Evolutionary conservation across 2,888 invertebrate genomes (phyloP).

Genomic region (Caenorhabditis sp.): DNA sequence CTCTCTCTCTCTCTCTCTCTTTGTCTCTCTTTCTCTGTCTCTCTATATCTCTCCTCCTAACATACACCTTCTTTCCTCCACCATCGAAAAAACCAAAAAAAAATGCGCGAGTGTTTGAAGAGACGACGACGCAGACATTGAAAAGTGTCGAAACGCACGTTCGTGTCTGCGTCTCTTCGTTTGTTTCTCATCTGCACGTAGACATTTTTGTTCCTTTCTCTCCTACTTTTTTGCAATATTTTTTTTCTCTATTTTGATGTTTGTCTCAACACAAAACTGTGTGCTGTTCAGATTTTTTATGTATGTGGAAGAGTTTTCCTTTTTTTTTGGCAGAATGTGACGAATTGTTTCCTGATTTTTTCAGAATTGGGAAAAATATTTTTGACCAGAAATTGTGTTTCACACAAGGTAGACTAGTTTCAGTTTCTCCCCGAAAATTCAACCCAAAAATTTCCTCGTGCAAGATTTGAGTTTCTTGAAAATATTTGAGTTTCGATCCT

Average conservation of each 20-base stretch:
- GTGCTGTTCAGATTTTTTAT: background rate
- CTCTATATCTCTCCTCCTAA: conserved; percentile 11
- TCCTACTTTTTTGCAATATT: background rate
- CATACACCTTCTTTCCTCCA: conserved; percentile 10
- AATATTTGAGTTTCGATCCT: too few species aligned
- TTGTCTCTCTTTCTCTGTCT: conserved; percentile 6
- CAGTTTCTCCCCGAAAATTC: too few species aligned
- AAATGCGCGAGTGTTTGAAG: background rate
- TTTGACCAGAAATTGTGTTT: too few species aligned
- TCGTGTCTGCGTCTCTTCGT: conserved; percentile 2
- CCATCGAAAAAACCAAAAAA: background rate
- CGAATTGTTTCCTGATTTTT: too few species aligned
- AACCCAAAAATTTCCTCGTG: too few species aligned
- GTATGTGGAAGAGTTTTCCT: background rate
- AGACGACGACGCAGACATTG: background rate
- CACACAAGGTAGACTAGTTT: too few species aligned
- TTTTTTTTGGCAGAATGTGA: too few species aligned
- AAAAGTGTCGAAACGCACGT: background rate
- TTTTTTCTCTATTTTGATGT: too few species aligned
- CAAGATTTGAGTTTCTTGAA: too few species aligned
- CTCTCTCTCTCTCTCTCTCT: background rate
- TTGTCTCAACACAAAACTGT: background rate
- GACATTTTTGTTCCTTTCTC: background rate
- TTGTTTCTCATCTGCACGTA: conserved; percentile 5
- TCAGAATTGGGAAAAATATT: too few species aligned